Percentiles rank a stretch among this genome's conserved stretches.
Conservation (phyloP, 37 sponge, comb jelly and placozoan genomes). For the Agelas oroides region DNA sequence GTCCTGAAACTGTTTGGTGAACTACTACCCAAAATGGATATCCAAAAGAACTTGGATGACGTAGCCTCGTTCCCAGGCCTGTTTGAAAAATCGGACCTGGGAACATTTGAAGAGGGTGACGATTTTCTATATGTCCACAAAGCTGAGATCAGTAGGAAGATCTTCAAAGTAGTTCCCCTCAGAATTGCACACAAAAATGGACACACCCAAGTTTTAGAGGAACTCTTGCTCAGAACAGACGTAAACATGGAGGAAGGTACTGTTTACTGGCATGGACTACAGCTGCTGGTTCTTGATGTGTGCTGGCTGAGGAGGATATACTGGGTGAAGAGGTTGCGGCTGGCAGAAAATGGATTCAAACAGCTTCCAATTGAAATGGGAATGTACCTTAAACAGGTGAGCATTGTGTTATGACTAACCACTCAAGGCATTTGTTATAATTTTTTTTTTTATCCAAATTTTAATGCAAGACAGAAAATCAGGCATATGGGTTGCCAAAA, state of each 20-base stretch:
- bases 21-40: background rate
- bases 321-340: conserved; percentile 66
- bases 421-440: no score
- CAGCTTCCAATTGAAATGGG: conserved; percentile 62
- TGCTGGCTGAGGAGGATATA: conserved; percentile 67
- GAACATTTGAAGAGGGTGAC: no score
- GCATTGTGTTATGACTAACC: no score
- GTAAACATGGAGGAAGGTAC: conserved; percentile 50
- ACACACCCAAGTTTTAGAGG: conserved; percentile 31
- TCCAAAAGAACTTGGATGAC: background rate
- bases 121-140: conserved; percentile 38
- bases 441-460: no score
- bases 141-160: conserved; percentile 31
- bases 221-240: conserved; percentile 75
- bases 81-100: no score
- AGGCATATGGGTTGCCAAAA: no score
- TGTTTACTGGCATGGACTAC: conserved; percentile 75
- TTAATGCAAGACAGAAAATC: no score
- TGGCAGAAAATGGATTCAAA: conserved; percentile 65
- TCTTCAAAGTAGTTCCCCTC: conserved; percentile 68
- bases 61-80: no score
- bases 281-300: conserved; percentile 50
- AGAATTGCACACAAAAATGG: conserved; percentile 58
- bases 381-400: conserved; percentile 45
- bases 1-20: conserved; percentile 60